phyloP scores from a whole-genome alignment of 2,113 vertebrate genomes.

The Megalops atlanticus region DNA sequence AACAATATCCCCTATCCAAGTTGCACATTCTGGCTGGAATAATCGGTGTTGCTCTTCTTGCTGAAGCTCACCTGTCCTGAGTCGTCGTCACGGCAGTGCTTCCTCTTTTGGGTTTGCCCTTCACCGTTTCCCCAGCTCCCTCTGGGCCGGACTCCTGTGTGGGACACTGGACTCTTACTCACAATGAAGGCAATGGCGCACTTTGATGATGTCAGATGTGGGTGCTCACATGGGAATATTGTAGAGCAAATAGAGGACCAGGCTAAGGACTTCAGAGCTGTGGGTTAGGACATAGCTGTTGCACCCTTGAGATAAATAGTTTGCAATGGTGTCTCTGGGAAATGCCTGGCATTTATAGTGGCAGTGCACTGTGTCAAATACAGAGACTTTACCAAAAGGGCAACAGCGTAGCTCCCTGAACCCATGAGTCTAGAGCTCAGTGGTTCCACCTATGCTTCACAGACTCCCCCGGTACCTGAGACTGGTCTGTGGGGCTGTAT shows the following conservation, averaged over 20 bases:
- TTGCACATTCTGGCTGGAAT: too few relatives aligned
- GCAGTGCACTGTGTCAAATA: too few relatives aligned
- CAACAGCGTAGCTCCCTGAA: too few relatives aligned
- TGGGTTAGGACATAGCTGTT: neutral
- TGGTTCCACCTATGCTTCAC: too few relatives aligned
- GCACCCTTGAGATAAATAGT: neutral
- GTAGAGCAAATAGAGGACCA: neutral
- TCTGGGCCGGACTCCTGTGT: slow-evolving; percentile 47
- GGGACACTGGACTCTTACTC: slow-evolving; percentile 7
- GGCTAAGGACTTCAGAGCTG: neutral
- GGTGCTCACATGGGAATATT: neutral
- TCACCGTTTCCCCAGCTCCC: slow-evolving; percentile 22
- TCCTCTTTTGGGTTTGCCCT: slow-evolving; percentile 25
- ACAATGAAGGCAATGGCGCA: neutral
- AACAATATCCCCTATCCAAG: too few relatives aligned
- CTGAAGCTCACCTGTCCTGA: slow-evolving; percentile 51
- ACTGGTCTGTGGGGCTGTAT: slow-evolving; percentile 50
- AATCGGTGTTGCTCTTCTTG: neutral
- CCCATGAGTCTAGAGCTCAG: neutral
- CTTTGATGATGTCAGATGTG: neutral
- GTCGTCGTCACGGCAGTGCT: slow-evolving; percentile 33
- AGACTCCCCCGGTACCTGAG: slow-evolving; percentile 56
- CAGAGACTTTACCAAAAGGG: too few relatives aligned
- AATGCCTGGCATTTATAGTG: too few relatives aligned
- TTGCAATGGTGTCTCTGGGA: too few relatives aligned